Evolutionary conservation across 1,140 invertebrate genomes (phyloP), one percentile per base, ranked within the genome.

Genomic region (Trichomalopsis sarcophagae): DNA sequence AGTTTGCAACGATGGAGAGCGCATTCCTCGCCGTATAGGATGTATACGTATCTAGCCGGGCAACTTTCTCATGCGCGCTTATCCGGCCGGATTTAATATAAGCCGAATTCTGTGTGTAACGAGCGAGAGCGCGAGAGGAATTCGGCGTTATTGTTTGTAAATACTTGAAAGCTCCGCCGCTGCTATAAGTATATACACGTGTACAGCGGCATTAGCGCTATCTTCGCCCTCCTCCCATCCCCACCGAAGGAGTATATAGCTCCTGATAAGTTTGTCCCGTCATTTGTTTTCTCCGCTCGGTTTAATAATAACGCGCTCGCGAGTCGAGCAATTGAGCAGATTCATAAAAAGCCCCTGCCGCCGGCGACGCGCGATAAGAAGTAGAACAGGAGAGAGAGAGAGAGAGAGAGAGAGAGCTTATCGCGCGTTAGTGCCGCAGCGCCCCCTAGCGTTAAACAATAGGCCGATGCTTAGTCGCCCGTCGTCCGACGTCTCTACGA

Each of bases 61-160:
- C 55, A 62, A 62, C 55, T 62, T 62, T 62, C 55, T 62, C 55
- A 62, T 62, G 55, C 55, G 55, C 55, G 55, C 55, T 62, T 62
- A 62, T 62, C 55, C 55, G 21, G 17, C 5, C 21, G 55, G 55
- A 62, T 62, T 62, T 62, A 62, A 62, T 62, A 62, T 62, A 62
- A 62, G 55, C 55, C 17, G 55, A 62, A 21, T 62, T n/a, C 21
- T 62, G 13, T 17, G 47, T 50, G 36, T 50, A 50, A 13, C 9
- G 2, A 50, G 11, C 9, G 47, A 50, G 14, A 50, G 47, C 14
- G 47, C 11, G 40, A 9, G 47, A 50, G 47, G 55, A 62, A 62
- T 62, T 62, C 7, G 17, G 55, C 17, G 55, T n/a, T 62, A 62
- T 62, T 62, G 17, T 62, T 62, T 62, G 55, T 62, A 62, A 62